phyloP scores from a whole-genome alignment of 2,113 vertebrate genomes.

The Centropus unirufus region DNA sequence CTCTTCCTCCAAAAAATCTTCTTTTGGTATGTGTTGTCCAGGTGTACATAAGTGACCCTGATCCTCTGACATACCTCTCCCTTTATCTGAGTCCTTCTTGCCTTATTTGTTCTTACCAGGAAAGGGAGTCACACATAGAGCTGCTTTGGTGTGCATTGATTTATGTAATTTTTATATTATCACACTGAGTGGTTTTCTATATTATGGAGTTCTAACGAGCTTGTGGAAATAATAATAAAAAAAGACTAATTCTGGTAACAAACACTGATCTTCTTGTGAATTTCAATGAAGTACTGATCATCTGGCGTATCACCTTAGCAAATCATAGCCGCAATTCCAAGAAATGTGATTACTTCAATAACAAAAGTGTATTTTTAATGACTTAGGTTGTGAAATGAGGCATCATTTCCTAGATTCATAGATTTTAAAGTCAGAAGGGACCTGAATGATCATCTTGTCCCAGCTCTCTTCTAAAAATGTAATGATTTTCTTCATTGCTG shows the following conservation, averaged over 20 bases:
- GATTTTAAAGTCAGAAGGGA: constrained; percentile 42
- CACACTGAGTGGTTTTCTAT: neutral
- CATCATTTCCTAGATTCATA: constrained; percentile 49
- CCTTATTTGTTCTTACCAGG: neutral
- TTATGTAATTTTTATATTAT: neutral
- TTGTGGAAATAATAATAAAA: constrained; percentile 25
- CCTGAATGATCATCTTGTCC: neutral
- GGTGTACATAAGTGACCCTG: neutral
- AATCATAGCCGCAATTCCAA: constrained; percentile 43
- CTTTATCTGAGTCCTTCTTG: neutral
- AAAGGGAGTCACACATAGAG: neutral
- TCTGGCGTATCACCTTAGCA: constrained; percentile 31
- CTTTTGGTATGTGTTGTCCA: neutral
- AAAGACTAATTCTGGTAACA: constrained; percentile 24
- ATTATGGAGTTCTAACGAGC: neutral
- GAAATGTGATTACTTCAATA: constrained; percentile 55
- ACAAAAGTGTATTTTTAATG: constrained; percentile 47
- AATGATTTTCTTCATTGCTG: neutral
- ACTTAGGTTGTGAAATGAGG: constrained; percentile 27
- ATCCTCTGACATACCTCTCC: neutral
- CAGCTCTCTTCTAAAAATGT: neutral
- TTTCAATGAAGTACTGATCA: constrained; percentile 45
- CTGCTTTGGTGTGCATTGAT: neutral
- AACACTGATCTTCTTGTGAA: neutral
- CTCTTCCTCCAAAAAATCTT: neutral